Evolutionary conservation across 30 jellyfish, hydroid and myxozoan genomes (phyloP).

Genomic region (Calvadosia cruxmelitensis): DNA sequence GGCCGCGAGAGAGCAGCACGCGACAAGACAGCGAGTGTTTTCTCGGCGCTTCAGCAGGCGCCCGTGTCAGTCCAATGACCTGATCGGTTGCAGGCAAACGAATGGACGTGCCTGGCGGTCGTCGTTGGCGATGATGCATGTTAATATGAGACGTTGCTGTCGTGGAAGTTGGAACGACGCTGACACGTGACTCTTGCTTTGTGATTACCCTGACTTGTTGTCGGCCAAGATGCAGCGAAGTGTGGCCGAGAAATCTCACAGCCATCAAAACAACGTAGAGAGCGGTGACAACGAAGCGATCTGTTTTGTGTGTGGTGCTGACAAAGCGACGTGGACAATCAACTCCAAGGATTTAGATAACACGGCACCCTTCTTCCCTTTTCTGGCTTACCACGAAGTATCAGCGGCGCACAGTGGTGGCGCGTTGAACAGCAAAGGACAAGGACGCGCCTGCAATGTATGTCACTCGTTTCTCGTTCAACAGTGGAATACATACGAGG

Average conservation of each 20-base stretch:
- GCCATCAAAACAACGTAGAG: not conserved
- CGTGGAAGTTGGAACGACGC: no score
- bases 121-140: no score
- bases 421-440: conserved; percentile 15
- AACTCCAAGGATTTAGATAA: conserved; percentile 25
- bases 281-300: not conserved
- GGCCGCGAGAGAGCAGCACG: no score
- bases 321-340: conserved; percentile 46
- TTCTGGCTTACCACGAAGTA: conserved; percentile 51
- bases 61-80: no score
- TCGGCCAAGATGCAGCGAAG: not conserved
- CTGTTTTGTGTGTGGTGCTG: conserved; percentile 69
- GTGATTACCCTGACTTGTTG: no score
- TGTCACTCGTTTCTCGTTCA: conserved; percentile 67
- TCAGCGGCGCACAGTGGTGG: conserved; percentile 8
- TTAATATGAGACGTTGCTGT: no score
- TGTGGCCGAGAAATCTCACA: not conserved
- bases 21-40: no score
- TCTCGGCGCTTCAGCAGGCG: no score
- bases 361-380: conserved; percentile 64
- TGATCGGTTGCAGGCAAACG: no score
- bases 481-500: conserved; percentile 75
- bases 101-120: no score
- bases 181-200: no score
- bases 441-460: conserved; percentile 41